These are phyloP conservation scores for Mamestra brassicae DNA, from an alignment of 2,888 invertebrate genomes.

Conservation along the genomic window DNA sequence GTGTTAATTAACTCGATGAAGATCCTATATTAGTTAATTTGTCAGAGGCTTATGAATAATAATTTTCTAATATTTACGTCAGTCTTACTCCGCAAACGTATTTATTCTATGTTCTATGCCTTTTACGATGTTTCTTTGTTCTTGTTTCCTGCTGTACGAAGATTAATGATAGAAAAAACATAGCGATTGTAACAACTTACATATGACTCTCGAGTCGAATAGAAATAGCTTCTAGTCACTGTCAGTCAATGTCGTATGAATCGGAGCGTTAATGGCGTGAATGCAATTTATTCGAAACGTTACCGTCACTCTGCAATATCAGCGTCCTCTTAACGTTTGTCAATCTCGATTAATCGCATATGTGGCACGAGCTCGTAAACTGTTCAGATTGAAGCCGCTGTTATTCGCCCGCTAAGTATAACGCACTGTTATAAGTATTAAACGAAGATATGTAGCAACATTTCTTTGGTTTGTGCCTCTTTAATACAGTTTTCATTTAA, in stretches of 20 bases:
- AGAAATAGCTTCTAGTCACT: constrained; percentile 48
- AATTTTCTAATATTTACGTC: constrained; percentile 41
- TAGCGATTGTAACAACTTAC: constrained; percentile 34
- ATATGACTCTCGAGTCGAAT: constrained; percentile 49
- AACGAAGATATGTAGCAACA: constrained; percentile 1
- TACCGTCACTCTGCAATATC: constrained; percentile 41
- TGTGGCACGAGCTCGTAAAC: constrained; percentile 49
- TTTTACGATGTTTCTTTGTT: constrained; percentile 30
- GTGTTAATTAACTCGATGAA: constrained; percentile 35
- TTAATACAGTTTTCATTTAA: constrained; percentile 4
- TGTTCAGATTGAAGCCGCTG: constrained; percentile 29
- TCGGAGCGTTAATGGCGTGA: constrained; percentile 46
- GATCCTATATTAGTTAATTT: constrained; percentile 36
- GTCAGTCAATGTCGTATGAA: constrained; percentile 57
- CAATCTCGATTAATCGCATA: constrained; percentile 56
- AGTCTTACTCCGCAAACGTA: constrained; percentile 16
- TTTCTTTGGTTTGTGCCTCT: constrained; percentile 6
- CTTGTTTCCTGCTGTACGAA: constrained; percentile 27
- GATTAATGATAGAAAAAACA: constrained; percentile 46
- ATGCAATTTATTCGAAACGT: constrained; percentile 60
- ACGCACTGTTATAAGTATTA: constrained; percentile 40
- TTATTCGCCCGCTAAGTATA: constrained; percentile 23
- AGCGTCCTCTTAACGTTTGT: constrained; percentile 58
- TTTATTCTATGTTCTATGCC: constrained; percentile 23
- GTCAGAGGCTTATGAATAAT: constrained; percentile 48